Base-by-base conservation (phyloP, 2,113 vertebrate genomes). In the Scatophagus argus region DNA sequence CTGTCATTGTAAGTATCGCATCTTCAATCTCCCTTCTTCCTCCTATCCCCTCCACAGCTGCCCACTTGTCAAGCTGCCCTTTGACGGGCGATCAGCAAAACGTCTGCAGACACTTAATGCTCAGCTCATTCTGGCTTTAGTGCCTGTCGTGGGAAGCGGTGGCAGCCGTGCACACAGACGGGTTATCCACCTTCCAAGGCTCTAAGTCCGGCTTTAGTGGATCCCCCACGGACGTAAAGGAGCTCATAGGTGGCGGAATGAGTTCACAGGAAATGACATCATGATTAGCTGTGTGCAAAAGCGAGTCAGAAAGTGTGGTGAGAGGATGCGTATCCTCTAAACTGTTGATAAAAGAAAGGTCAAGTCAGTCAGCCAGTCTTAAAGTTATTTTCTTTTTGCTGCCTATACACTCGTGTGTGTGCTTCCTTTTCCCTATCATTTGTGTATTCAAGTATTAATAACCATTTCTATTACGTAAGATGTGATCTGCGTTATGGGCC, bases 1-100 rank as follows among this genome's bases (percentile, higher is more conserved):
- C 98, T 2, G 96, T 97, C 89, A 97, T 99, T 63, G 98, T 99
- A 93, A 98, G 98, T 97, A 47, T 10, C 23, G 1, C 8, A 34
- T 61, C 25, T 36, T 52, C 10, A n/a, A n/a, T n/a, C 16, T 47
- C 14, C 36, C 1, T 41, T 3, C 27, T n/a, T 14, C 65, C 12
- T 41, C 39, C 13, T 6, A 6, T 31, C 19, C 13, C 19, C 47
- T 46, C 39, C 63, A 46, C 73, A 41, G 43, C 61, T 39, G 13
- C 19, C 23, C 0, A 5, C 12, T 64, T 23, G 13, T 72, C 25
- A 43, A 1, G 21, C 32, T 13, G 44, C 59, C 56, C 34, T 36
- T 21, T 23, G 34, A 71, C 44, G n/a, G 27, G 63, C 17, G 1
- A 32, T 23, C n/a, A 16, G 47, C 70, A 65, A 51, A 79, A 59